Conservation (phyloP, 2,113 vertebrate species). For the Cyanocitta stelleri region DNA sequence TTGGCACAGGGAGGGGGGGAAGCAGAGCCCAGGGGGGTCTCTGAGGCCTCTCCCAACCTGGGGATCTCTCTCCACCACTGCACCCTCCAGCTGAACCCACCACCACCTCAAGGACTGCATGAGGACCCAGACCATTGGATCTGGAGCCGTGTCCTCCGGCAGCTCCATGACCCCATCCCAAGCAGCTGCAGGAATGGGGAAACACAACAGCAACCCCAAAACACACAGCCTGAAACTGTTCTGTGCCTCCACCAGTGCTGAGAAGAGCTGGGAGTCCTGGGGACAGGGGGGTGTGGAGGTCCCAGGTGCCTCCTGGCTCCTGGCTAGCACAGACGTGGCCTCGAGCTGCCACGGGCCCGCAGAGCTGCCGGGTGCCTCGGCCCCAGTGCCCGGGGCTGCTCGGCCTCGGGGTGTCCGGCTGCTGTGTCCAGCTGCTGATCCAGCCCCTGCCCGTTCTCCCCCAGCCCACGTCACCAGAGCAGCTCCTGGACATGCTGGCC, state of each 20-base stretch:
- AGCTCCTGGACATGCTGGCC: slow-evolving; percentile 72
- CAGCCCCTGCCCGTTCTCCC: not conserved
- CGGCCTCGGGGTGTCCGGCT: not conserved
- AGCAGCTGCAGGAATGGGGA: not conserved
- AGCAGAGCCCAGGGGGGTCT: not conserved
- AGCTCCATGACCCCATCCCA: not conserved
- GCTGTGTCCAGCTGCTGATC: not conserved
- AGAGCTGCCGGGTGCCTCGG: not conserved
- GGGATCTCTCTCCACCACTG: not conserved
- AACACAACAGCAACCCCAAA: not conserved
- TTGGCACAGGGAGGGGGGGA: not conserved
- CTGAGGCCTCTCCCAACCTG: not conserved
- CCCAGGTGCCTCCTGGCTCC: not conserved
- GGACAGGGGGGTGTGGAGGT: rapidly evolving
- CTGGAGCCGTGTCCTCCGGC: not conserved
- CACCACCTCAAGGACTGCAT: not conserved
- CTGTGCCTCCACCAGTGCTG: not conserved
- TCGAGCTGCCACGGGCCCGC: not conserved
- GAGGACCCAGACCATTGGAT: not conserved
- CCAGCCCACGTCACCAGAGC: slow-evolving; percentile 58
- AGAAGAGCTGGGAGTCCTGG: not conserved
- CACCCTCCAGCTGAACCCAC: not conserved
- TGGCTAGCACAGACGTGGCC: not conserved
- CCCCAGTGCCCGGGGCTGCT: not conserved
- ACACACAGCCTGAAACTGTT: not conserved